These are phyloP conservation scores for Campopleginae sp. DNA, from an alignment of 2,888 invertebrate species.

Conservation along the genomic window DNA sequence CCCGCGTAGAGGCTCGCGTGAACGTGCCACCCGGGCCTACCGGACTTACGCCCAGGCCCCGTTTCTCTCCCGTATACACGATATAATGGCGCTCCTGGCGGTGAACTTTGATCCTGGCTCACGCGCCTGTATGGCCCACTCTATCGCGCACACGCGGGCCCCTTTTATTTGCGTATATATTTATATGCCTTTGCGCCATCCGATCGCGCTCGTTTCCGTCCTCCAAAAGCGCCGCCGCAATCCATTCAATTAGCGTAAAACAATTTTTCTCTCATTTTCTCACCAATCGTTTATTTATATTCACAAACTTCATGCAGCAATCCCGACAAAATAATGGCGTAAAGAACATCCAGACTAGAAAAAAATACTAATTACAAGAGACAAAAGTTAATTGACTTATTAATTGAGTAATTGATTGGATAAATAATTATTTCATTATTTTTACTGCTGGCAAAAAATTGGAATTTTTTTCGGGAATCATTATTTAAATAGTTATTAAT, in stretches of 20 bases:
- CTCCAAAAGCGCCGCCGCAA: conserved; percentile 29
- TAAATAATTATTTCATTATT: no score
- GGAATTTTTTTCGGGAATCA: no score
- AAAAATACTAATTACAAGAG: no score
- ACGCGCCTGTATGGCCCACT: conserved; percentile 56
- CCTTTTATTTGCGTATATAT: conserved; percentile 50
- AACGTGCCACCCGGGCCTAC: conserved; percentile 65
- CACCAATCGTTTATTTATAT: conserved; percentile 18
- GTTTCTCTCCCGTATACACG: conserved; percentile 47
- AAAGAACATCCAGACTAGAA: no score
- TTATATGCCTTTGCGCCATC: not conserved
- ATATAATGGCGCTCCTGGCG: conserved; percentile 61
- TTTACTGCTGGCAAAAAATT: no score
- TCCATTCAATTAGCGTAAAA: conserved; percentile 8
- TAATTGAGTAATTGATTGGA: no score
- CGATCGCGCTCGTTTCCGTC: conserved; percentile 67
- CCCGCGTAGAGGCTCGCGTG: conserved; percentile 37
- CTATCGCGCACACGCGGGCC: conserved; percentile 34
- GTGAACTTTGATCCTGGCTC: conserved; percentile 73
- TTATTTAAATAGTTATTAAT: no score
- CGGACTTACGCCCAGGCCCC: conserved; percentile 63
- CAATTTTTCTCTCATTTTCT: conserved; percentile 10
- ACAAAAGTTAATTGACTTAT: no score
- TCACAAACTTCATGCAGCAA: no score
- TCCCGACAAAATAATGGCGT: no score